Conservation (phyloP, 2,888 invertebrate genomes). For the Metallyticus violacea region DNA sequence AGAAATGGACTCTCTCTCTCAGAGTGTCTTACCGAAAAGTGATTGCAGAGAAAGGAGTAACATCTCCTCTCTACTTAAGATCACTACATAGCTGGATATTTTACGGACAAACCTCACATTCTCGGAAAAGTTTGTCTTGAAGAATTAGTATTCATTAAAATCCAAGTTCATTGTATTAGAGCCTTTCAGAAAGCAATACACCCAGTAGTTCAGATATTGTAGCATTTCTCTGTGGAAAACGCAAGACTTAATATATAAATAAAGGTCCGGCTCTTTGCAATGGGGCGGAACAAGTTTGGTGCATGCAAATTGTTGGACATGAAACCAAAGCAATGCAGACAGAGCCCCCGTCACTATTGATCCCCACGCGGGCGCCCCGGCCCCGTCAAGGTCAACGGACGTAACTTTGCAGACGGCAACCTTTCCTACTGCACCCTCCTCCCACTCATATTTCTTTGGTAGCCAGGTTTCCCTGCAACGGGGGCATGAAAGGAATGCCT, state of each 20-base stretch:
- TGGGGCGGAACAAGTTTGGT: not conserved
- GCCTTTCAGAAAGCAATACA: no score
- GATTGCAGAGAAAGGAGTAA: no score
- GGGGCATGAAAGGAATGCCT: not conserved
- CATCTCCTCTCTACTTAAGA: no score
- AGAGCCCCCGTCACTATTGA: not conserved
- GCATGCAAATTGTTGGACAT: constrained; percentile 6
- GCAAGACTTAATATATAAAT: not conserved
- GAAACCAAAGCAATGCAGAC: not conserved
- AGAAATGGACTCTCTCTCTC: no score
- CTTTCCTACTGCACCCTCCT: no score
- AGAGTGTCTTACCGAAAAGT: no score
- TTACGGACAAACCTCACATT: no score
- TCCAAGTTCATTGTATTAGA: no score
- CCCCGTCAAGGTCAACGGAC: not conserved
- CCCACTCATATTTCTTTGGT: not conserved
- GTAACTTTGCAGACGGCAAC: not conserved
- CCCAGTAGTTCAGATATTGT: no score
- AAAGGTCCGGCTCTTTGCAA: not conserved
- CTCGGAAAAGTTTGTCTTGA: no score
- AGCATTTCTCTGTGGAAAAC: not conserved
- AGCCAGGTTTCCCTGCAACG: not conserved
- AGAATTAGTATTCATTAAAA: no score
- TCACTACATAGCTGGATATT: no score
- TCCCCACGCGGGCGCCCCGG: not conserved